A percentile compares a stretch with the other conserved stretches of the same genome.
Evolutionary conservation across 2,797 vertebrate genomes (phyloP).

Genomic region (Lepilemur ruficaudatus): DNA sequence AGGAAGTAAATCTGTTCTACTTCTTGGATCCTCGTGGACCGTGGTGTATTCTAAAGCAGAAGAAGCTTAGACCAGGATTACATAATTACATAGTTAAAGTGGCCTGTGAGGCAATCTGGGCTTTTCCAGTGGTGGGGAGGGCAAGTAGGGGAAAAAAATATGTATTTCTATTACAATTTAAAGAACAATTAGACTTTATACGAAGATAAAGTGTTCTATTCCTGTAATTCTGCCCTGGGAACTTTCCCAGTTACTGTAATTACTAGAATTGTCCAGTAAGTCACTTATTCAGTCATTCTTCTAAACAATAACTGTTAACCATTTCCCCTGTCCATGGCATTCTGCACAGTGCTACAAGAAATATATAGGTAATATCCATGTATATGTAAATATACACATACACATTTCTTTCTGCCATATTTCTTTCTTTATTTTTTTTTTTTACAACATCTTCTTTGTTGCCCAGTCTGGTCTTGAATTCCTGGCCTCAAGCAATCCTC

Average conservation of each 20-base stretch:
- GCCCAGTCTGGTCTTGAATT: not conserved
- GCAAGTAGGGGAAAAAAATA: not conserved
- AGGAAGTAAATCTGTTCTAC: constrained; percentile 13
- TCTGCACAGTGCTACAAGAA: not conserved
- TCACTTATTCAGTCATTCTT: not conserved
- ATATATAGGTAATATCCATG: not conserved
- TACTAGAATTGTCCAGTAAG: not conserved
- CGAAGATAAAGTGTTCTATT: not conserved
- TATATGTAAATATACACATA: not conserved
- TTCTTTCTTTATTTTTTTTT: not conserved
- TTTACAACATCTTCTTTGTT: not conserved
- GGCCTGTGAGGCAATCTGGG: not conserved
- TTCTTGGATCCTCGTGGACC: not conserved
- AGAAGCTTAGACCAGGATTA: not conserved
- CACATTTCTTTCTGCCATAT: not conserved
- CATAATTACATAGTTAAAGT: not conserved
- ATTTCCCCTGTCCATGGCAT: not conserved
- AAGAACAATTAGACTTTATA: not conserved
- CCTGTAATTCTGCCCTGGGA: not conserved
- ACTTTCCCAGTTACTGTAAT: not conserved
- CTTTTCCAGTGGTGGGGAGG: not conserved
- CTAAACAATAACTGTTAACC: not conserved
- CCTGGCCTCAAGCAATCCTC: not conserved
- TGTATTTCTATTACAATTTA: not conserved
- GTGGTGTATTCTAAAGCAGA: not conserved